These are phyloP conservation scores for Beaufortia kweichowensis DNA, from an alignment of 2,113 vertebrate genomes.

Conservation along the genomic window DNA sequence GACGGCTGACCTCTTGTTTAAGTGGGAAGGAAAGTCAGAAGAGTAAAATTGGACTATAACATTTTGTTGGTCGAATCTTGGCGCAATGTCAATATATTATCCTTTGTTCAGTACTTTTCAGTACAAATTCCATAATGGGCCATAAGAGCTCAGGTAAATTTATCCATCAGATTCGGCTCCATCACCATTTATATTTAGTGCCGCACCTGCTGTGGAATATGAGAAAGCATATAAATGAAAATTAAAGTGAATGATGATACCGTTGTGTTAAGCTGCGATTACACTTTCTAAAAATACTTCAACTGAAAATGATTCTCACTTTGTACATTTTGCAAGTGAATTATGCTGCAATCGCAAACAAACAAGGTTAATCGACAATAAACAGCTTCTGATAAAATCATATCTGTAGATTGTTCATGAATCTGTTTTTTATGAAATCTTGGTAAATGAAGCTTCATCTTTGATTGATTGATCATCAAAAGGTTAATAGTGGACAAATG, in stretches of 20 bases:
- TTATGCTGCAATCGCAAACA: too few relatives aligned
- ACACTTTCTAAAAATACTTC: too few relatives aligned
- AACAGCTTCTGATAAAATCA: too few relatives aligned
- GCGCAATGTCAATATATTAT: neutral
- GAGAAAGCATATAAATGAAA: neutral
- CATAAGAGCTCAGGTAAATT: neutral
- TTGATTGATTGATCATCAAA: too few relatives aligned
- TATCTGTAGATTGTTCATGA: too few relatives aligned
- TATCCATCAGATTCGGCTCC: neutral
- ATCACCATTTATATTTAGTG: neutral
- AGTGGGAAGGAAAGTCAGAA: neutral
- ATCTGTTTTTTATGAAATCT: too few relatives aligned
- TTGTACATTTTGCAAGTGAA: too few relatives aligned
- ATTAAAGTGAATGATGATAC: neutral
- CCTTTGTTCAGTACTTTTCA: neutral
- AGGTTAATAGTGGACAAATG: too few relatives aligned
- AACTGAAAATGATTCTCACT: too few relatives aligned
- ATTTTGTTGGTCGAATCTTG: neutral
- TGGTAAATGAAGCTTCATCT: too few relatives aligned
- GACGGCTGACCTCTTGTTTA: conserved; percentile 1
- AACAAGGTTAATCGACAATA: too few relatives aligned
- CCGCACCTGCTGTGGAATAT: neutral
- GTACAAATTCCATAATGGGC: neutral
- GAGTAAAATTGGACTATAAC: neutral
- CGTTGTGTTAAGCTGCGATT: neutral